phyloP scores from a whole-genome alignment of 2,797 vertebrate species.

The Peromyscus melanophrys region DNA sequence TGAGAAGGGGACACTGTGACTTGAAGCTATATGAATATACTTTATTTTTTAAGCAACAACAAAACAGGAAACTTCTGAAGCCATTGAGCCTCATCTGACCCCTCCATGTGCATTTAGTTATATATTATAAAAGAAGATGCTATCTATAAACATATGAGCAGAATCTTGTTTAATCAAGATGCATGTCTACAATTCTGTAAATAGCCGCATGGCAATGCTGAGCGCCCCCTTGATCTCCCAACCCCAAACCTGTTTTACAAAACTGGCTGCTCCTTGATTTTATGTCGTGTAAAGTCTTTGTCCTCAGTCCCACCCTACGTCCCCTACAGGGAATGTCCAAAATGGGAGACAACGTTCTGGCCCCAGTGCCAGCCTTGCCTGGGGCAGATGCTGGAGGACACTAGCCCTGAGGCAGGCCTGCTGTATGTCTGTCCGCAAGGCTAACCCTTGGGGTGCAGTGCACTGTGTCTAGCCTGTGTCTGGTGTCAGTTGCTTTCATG shows the following conservation, averaged over 20 bases:
- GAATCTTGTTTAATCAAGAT: conserved; percentile 91
- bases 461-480: conserved; percentile 74
- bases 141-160: conserved; percentile 90
- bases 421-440: not conserved
- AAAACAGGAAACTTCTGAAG: conserved; percentile 83
- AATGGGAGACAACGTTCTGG: not conserved
- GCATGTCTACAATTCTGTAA: conserved; percentile 95
- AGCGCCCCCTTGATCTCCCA: conserved; percentile 81
- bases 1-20: conserved; percentile 81
- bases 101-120: conserved; percentile 91
- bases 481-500: conserved; percentile 81
- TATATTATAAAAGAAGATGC: conserved; percentile 72
- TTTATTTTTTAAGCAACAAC: conserved; percentile 82
- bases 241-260: conserved; percentile 56
- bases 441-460: not conserved
- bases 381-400: not conserved
- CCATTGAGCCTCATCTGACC: conserved; percentile 86
- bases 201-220: conserved; percentile 94
- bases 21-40: conserved; percentile 82
- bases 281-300: conserved; percentile 49
- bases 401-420: not conserved
- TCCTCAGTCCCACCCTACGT: not conserved
- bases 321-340: not conserved
- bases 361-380: not conserved
- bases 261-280: conserved; percentile 48